These are phyloP conservation scores for Protobothrops mucrosquamatus DNA, from an alignment of 2,113 vertebrate species.

Conservation along the genomic window DNA sequence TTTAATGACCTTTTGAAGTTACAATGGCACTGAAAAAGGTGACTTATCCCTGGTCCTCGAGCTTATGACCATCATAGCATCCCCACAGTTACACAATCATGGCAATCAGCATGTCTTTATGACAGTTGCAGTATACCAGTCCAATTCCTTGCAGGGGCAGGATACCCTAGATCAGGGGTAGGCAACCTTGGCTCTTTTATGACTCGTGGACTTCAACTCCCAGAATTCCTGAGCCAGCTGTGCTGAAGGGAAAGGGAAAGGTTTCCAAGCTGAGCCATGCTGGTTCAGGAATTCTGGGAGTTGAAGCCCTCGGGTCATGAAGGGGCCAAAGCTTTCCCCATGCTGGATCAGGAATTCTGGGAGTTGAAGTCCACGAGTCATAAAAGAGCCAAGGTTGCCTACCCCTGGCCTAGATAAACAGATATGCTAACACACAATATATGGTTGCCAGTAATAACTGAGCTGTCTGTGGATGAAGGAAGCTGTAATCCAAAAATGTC, in stretches of 20 bases:
- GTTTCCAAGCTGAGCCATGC: too few species aligned
- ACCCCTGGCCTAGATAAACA: background rate
- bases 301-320: too few species aligned
- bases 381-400: too few species aligned
- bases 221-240: too few species aligned
- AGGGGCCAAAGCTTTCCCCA: too few species aligned
- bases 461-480: background rate
- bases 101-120: background rate
- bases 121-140: background rate
- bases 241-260: too few species aligned
- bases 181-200: too few species aligned
- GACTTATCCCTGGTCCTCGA: background rate
- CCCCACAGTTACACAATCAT: background rate
- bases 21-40: background rate
- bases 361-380: too few species aligned
- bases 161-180: background rate
- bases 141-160: too few species aligned
- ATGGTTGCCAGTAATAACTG: background rate
- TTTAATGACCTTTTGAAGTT: background rate
- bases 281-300: too few species aligned
- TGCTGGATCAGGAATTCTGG: too few species aligned
- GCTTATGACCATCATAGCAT: background rate
- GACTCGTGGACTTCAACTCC: too few species aligned
- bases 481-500: background rate
- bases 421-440: background rate